These are phyloP conservation scores for Corella eumyota DNA, from an alignment of 23 tunicate genomes.

Conservation along the genomic window DNA sequence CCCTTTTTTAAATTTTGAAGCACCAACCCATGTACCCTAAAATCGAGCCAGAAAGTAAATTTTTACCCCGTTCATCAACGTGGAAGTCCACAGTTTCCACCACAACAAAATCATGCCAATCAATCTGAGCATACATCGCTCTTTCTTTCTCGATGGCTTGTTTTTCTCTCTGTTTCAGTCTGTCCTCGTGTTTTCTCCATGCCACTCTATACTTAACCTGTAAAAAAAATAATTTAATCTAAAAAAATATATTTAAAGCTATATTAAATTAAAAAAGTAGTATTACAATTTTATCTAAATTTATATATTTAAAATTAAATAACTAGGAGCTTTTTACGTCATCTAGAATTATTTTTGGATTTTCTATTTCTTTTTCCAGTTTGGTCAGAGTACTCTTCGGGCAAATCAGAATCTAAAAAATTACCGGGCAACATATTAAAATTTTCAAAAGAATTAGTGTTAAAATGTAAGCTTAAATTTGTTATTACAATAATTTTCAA, in stretches of 20 bases:
- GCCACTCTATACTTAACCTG: slow-evolving; percentile 93
- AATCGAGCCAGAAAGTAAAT: too few species aligned
- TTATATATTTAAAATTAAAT: too few species aligned
- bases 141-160: slow-evolving; percentile 84
- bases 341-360: slow-evolving; percentile 67
- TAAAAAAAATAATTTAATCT: background rate
- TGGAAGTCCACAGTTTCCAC: slow-evolving; percentile 94
- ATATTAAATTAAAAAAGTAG: too few species aligned
- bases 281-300: too few species aligned
- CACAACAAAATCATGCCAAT: slow-evolving; percentile 98
- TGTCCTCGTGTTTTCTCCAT: slow-evolving; percentile 85
- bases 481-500: too few species aligned
- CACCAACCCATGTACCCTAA: too few species aligned
- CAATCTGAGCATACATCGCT: slow-evolving; percentile 87
- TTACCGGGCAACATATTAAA: too few species aligned
- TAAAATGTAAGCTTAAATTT: too few species aligned
- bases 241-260: too few species aligned
- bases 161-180: slow-evolving; percentile 63
- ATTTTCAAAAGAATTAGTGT: too few species aligned
- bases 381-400: slow-evolving; percentile 64
- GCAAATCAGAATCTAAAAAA: slow-evolving; percentile 60
- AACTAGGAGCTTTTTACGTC: too few species aligned
- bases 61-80: slow-evolving; percentile 58
- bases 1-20: too few species aligned
- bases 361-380: slow-evolving; percentile 49